Base-by-base conservation (phyloP, 2,113 vertebrate genomes). In the Coracopsis vasa region DNA sequence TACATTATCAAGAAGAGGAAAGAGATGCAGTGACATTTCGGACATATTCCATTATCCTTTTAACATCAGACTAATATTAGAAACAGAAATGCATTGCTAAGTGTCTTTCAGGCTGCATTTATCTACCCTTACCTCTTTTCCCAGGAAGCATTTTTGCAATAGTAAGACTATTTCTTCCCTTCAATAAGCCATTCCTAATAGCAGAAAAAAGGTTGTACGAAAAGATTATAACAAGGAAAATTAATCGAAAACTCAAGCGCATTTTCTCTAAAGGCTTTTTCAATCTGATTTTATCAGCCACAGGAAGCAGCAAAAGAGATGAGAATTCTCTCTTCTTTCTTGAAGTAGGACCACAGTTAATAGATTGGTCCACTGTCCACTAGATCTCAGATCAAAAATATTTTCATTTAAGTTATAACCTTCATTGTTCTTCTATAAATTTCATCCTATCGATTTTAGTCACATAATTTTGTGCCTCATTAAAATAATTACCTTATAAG, bases 61-160 rank as follows among this genome's bases (percentile, higher is more conserved):
- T 92, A 92, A 81, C 3, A 5, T n/a, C 61, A 84, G 56, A 21
- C 29, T 92, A 82, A 81, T 78, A 69, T 89, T 87, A 87, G 93
- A 94, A 92, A 54, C 33, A 95, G 73, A 87, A 94, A 87, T 53
- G 48, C n/a, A 75, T 89, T 95, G n/a, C 78, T 61, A 79, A 75
- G 28, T 89, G 51, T 75, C 81, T 91, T 81, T 95, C 87, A 92
- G 89, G 51, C 24, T 85, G 31, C 39, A 23, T 95, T 92, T 89
- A 74, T 72, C 86, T 90, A 21, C 13, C 47, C 74, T 89, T 74
- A 51, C 14, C 18, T 82, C n/a, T 70, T 58, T 60, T 87, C 80
- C 37, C 47, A 61, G 39, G 65, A 92, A 73, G 54, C 4, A 4
- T 87, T 94, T 94, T 64, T 84, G 72, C 31, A 67, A 58, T 5